Conservation (phyloP, 2,888 invertebrate genomes). For the Tryphoninae sp. region DNA sequence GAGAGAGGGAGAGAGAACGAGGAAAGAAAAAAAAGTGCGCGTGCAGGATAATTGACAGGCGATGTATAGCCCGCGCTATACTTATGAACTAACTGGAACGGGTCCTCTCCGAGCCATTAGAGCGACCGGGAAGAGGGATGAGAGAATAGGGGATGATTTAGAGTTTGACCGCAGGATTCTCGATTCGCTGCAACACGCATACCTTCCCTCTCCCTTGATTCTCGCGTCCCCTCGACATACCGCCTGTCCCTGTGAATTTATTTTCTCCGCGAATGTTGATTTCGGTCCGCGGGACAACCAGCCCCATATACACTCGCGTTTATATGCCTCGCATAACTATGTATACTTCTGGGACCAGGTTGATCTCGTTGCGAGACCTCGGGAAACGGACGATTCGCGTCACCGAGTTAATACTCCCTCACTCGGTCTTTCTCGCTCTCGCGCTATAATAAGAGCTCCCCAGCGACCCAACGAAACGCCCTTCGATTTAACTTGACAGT, state of each 20-base stretch:
- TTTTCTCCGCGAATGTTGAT: slow-evolving; percentile 70
- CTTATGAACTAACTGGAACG: slow-evolving; percentile 28
- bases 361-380: slow-evolving; percentile 42
- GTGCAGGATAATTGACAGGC: slow-evolving; percentile 41
- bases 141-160: slow-evolving; percentile 69
- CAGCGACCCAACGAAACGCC: slow-evolving; percentile 36
- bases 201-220: slow-evolving; percentile 24
- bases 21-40: slow-evolving; percentile 18
- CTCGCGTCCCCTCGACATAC: slow-evolving; percentile 24
- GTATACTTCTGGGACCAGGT: slow-evolving; percentile 51
- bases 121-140: slow-evolving; percentile 37
- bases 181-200: slow-evolving; percentile 46
- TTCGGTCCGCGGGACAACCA: slow-evolving; percentile 62
- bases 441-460: slow-evolving; percentile 58
- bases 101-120: slow-evolving; percentile 34
- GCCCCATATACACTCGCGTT: background rate
- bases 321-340: slow-evolving; percentile 2
- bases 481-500: slow-evolving; percentile 60
- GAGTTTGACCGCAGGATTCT: slow-evolving; percentile 57
- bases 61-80: slow-evolving; percentile 29
- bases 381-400: slow-evolving; percentile 47
- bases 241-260: slow-evolving; percentile 68
- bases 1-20: background rate
- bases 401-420: slow-evolving; percentile 33
- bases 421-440: slow-evolving; percentile 2